Evolutionary conservation across 1,140 invertebrate species (phyloP).

Genomic region (Bicyclus anynana): DNA sequence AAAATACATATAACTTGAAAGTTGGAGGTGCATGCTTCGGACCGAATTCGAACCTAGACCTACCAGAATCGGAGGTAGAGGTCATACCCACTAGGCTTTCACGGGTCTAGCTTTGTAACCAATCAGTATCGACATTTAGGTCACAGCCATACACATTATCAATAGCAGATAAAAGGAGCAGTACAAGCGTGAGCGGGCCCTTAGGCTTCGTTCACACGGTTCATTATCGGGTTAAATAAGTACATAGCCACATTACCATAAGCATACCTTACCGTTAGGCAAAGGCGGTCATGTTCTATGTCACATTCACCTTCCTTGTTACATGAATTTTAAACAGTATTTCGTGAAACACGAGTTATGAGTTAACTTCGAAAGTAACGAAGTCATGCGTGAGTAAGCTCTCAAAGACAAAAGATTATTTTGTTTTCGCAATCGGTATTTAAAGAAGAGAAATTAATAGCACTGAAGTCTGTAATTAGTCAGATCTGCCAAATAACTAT

Average conservation of each 20-base stretch:
- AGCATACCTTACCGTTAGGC: constrained; percentile 11
- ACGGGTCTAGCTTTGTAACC: too few species aligned
- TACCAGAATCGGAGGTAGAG: too few species aligned
- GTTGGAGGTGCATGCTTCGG: too few species aligned
- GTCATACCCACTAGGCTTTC: too few species aligned
- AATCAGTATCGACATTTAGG: not conserved
- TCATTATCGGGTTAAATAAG: constrained; percentile 2
- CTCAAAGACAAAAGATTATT: too few species aligned
- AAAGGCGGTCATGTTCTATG: not conserved
- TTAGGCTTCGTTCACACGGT: not conserved
- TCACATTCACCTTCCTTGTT: constrained; percentile 7
- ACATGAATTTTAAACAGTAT: constrained; percentile 18
- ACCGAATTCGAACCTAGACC: too few species aligned
- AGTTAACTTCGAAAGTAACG: not conserved
- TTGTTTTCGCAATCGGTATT: too few species aligned
- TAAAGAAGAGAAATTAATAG: too few species aligned
- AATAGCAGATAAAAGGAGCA: not conserved
- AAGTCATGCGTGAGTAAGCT: not conserved
- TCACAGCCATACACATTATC: too few species aligned
- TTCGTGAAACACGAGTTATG: not conserved
- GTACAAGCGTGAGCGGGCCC: not conserved
- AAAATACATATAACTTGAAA: too few species aligned
- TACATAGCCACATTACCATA: not conserved
- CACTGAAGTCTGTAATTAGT: too few species aligned
- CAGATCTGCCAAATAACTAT: too few species aligned